Percentiles rank a stretch among this genome's conserved stretches.
Evolutionary conservation across 2,113 vertebrate species (phyloP).

Genomic region (Hippotragus niger): DNA sequence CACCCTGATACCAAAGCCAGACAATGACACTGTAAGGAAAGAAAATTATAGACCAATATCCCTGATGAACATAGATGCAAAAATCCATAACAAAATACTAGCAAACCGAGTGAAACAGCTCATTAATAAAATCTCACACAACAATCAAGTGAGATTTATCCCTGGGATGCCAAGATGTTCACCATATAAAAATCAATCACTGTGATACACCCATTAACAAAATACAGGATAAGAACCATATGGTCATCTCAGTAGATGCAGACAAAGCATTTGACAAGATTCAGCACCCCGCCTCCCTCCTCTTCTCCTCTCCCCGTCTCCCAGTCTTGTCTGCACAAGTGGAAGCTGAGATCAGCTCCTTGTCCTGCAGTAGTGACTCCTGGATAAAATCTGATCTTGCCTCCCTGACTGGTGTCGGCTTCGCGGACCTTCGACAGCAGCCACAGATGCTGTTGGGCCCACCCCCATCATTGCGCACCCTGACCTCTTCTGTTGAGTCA

Average conservation of each 20-base stretch:
- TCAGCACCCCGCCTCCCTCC: background rate
- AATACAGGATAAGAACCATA: background rate
- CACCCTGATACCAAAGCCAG: background rate
- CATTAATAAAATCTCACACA: background rate
- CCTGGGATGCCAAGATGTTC: background rate
- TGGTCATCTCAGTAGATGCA: background rate
- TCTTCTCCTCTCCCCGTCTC: background rate
- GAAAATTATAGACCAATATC: background rate
- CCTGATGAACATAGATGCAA: background rate
- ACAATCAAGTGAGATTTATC: background rate
- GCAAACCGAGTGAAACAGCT: background rate
- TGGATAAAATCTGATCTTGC: background rate
- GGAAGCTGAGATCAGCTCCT: background rate
- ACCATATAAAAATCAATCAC: background rate
- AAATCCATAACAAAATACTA: background rate
- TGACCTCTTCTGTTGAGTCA: background rate
- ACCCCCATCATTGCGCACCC: too few relatives aligned
- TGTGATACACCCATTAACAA: background rate
- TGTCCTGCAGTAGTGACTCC: background rate
- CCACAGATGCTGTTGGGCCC: background rate
- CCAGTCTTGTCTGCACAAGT: background rate
- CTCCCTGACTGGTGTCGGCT: background rate
- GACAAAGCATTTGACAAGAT: background rate
- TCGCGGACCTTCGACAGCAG: background rate
- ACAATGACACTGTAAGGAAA: background rate